phyloP scores from a whole-genome alignment of 2,113 vertebrate genomes.

The Osmerus eperlanus region DNA sequence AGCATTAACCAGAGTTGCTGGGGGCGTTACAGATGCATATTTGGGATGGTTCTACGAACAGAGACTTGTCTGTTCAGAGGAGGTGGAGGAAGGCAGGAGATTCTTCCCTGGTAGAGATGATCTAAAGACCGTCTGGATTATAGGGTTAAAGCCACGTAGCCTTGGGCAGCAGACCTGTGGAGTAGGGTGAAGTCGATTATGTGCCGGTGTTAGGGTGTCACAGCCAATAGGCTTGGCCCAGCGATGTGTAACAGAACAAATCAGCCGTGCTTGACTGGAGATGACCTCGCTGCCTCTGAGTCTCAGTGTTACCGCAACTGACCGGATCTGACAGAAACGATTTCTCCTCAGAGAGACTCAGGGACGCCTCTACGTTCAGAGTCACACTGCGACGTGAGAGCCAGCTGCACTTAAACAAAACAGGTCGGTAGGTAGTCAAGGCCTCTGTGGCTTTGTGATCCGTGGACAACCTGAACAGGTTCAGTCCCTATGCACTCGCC shows the following conservation, averaged over 20 bases:
- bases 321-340: neutral
- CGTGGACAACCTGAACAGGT: neutral
- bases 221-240: conserved; percentile 29
- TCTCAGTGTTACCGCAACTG: neutral
- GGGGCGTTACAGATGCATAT: too few relatives aligned
- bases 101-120: neutral
- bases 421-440: neutral
- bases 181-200: conserved; percentile 40
- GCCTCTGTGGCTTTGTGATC: neutral
- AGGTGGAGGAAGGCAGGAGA: neutral
- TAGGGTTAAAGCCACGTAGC: conserved; percentile 6
- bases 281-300: conserved; percentile 32
- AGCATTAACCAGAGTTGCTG: too few relatives aligned
- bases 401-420: conserved; percentile 8
- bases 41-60: too few relatives aligned
- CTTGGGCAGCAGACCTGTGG: conserved; percentile 31
- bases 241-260: conserved; percentile 30
- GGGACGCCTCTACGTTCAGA: neutral
- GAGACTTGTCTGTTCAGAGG: neutral
- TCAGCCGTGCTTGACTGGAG: conserved; percentile 26
- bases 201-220: conserved; percentile 38
- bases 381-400: neutral
- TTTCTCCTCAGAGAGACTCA: neutral
- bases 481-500: neutral
- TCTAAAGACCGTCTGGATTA: conserved; percentile 17